Percentiles rank a stretch among this genome's conserved stretches.
Evolutionary conservation across 1,140 invertebrate species (phyloP).

Genomic region (Drosophila obscura): DNA sequence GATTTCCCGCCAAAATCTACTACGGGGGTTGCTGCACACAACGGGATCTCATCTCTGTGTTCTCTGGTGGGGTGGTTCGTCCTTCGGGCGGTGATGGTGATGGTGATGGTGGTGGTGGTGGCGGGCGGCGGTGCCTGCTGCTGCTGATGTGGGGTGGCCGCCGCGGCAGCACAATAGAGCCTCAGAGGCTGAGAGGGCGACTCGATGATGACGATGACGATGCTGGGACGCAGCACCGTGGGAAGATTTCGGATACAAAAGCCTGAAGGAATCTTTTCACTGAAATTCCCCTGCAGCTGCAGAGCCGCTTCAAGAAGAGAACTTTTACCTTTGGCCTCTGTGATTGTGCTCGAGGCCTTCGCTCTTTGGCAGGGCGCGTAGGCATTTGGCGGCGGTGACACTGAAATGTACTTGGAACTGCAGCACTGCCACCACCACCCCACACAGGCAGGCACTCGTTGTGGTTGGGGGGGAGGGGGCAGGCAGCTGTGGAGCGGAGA

Average conservation of each 20-base stretch:
- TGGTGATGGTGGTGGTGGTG: slow-evolving; percentile 43
- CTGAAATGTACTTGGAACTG: slow-evolving; percentile 40
- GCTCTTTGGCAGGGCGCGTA: slow-evolving; percentile 21
- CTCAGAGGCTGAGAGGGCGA: slow-evolving; percentile 34
- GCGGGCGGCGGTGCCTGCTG: slow-evolving; percentile 16
- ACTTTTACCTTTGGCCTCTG: slow-evolving; percentile 35
- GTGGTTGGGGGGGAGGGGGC: neutral
- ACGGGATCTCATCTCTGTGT: slow-evolving; percentile 26
- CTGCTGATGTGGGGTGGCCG: slow-evolving; percentile 26
- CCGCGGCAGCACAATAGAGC: slow-evolving; percentile 36
- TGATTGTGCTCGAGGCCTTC: neutral
- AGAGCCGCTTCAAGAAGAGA: slow-evolving; percentile 44
- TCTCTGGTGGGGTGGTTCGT: slow-evolving; percentile 62
- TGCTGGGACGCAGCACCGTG: slow-evolving; percentile 65
- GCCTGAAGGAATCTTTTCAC: slow-evolving; percentile 37
- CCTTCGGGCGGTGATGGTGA: slow-evolving; percentile 38
- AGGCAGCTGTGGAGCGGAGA: slow-evolving; percentile 17
- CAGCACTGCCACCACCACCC: neutral
- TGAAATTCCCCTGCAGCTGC: slow-evolving; percentile 73
- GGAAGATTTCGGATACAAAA: slow-evolving; percentile 77
- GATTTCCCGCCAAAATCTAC: slow-evolving; percentile 79
- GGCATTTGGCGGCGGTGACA: slow-evolving; percentile 25
- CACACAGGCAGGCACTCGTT: too few species aligned
- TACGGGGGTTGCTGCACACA: slow-evolving; percentile 68
- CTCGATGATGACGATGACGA: slow-evolving; percentile 49